Conservation (phyloP, 2,797 vertebrate species). For the Pseudomugil tenellus region DNA sequence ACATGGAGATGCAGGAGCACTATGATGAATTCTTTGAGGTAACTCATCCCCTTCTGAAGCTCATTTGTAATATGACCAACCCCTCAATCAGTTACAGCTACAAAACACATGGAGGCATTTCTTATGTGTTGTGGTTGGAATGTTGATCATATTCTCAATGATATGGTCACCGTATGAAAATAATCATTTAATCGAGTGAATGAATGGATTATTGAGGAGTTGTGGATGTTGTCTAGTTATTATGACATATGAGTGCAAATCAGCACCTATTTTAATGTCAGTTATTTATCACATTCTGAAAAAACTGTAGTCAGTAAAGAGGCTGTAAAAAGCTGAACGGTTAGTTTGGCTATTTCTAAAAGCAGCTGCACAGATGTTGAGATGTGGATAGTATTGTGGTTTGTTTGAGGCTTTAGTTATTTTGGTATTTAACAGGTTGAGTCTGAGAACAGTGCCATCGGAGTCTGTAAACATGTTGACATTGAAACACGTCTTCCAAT, state of each 20-base stretch:
- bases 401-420: background rate
- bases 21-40: conserved; percentile 99
- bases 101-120: background rate
- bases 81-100: background rate
- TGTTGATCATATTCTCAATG: background rate
- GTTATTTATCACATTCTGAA: too few species aligned
- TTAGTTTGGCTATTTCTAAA: background rate
- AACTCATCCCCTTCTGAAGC: conserved; percentile 16
- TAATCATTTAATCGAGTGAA: too few species aligned
- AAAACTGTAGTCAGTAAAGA: background rate
- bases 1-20: conserved; percentile 99
- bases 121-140: background rate
- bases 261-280: too few species aligned
- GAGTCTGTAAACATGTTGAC: background rate
- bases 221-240: background rate
- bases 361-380: background rate
- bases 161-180: too few species aligned
- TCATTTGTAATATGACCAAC: too few species aligned
- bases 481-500: background rate
- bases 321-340: background rate
- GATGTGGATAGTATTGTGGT: background rate
- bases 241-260: background rate
- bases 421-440: background rate
- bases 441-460: background rate
- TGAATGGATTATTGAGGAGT: background rate